These are phyloP conservation scores for Mesembrinibis cayennensis DNA, from an alignment of 2,113 vertebrate genomes.

Conservation along the genomic window DNA sequence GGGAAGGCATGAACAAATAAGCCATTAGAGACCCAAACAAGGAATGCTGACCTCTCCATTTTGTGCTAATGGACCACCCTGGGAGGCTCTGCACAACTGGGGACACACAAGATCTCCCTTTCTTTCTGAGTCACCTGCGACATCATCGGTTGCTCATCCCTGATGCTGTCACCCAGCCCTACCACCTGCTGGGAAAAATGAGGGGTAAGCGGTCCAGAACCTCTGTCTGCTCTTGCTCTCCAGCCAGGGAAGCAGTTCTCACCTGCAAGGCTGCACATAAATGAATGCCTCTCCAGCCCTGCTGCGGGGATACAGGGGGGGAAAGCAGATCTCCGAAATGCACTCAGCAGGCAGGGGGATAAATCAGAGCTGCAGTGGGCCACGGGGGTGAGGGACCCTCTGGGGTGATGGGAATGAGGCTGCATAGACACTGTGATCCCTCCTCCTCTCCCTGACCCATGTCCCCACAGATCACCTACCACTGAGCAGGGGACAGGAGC, in stretches of 20 bases:
- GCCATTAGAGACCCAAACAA: neutral
- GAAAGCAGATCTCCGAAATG: neutral
- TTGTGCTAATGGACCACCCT: neutral
- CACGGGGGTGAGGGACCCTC: neutral
- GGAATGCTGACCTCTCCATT: neutral
- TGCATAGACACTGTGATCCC: neutral
- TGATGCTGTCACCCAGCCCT: neutral
- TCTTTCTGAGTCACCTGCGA: neutral
- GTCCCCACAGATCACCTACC: neutral
- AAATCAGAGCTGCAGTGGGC: neutral
- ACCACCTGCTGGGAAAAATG: fast-evolving
- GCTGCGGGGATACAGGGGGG: fast-evolving
- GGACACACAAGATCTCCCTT: neutral
- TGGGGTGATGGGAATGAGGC: neutral
- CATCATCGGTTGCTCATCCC: neutral
- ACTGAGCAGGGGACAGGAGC: neutral
- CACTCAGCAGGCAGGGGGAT: neutral
- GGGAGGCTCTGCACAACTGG: neutral
- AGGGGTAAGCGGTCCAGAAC: neutral
- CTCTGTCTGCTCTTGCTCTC: neutral
- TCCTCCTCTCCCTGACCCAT: neutral
- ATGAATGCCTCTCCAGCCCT: neutral
- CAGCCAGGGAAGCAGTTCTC: neutral
- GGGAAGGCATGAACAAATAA: neutral
- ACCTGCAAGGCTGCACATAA: neutral